Base-by-base conservation (phyloP, 2,888 invertebrate species). In the Thecocarcelia acutangulata region DNA sequence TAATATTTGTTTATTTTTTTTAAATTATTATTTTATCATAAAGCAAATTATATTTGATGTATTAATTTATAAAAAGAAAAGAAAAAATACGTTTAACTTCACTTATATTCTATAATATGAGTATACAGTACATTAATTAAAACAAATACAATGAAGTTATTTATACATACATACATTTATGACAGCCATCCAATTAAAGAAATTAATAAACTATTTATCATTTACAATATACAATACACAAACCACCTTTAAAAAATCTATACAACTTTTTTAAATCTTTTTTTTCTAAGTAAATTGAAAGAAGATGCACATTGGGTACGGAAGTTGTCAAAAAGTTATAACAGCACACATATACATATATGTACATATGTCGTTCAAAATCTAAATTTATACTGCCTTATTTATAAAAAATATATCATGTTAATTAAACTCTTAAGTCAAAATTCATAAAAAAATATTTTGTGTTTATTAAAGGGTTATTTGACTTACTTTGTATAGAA, bases 131-230 rank as follows among this genome's bases (percentile, higher is more conserved):
- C 56, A 66, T 54, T 33, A 75, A 42, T 61, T 44, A 42, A 50
- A 58, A 6, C 37, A 19, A 58, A 54, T 56, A n/a, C 56, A 58
- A 40, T 24, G 2, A 59, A 76, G 58, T 66, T 76, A 69, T 69
- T 69, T 69, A 61, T 54, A 76, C 50, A 61, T 54, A 76, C 50
- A 61, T 63, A 33, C 33, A 33, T 33, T 33, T 33, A 33, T 69
- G 76, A 76, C 76, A 69, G 69, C 76, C 76, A 76, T 76, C 69
- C 76, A 76, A 56, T 24, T 44, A 61, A 76, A 58, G 19, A 54
- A 76, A 61, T 54, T 50, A 76, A 69, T 61, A 54, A 61, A 69
- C 24, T 54, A 54, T 76, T 69, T 61, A 76, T 69, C 21, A 76
- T 76, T 76, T 76, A 69, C 58, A 59, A 68, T 75, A 68, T 50